Evolutionary conservation across 2,113 vertebrate genomes (phyloP), one percentile per base, ranked within the genome.

Genomic region (Peromyscus maniculatus): DNA sequence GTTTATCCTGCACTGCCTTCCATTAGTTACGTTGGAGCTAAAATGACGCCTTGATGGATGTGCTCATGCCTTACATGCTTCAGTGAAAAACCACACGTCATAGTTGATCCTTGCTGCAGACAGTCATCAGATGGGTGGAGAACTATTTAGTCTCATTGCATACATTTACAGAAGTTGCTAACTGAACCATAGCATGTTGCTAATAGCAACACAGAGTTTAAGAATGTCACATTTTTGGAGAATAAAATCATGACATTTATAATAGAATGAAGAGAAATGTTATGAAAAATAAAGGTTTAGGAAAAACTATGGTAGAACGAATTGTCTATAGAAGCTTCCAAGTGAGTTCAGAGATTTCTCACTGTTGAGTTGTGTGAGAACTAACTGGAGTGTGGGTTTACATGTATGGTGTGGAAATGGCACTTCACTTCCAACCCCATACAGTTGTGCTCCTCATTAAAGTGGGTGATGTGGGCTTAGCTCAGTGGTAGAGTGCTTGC

Each of bases 201-300:
- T 87, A 83, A 57, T 87, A 92, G 46, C 67, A 87, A n/a, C 28
- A 49, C 0, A 75, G 15, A 88, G 11, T 64, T 82, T 66, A 24
- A 82, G 75, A 72, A 19, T 82, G 67, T 72, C 64, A 67, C 11
- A n/a, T n/a, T 31, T 93, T 91, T 86, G 80, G 59, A 91, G 78
- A 91, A 72, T 94, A 91, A 96, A 88, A 67, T 91, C 21, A 94
- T 96, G 72, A 77, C 31, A 87, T 31, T 79, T 90, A 19, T 95
- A 94, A 74, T 10, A 78, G 22, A 89, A 87, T 89, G 72, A 96
- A 52, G 74, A 90, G 96, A 69, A 74, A 26, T 69, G 91, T 91
- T 87, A 71, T 15, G 55, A 46, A 64, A 92, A 93, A 71, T 93
- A 72, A 87, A 84, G 7, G 31, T 43, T 96, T 93, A 96, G 86